A percentile compares a stretch with the other conserved stretches of the same genome.
These are phyloP conservation scores for Aelia acuminata DNA, from an alignment of 2,888 invertebrate species.

Conservation along the genomic window DNA sequence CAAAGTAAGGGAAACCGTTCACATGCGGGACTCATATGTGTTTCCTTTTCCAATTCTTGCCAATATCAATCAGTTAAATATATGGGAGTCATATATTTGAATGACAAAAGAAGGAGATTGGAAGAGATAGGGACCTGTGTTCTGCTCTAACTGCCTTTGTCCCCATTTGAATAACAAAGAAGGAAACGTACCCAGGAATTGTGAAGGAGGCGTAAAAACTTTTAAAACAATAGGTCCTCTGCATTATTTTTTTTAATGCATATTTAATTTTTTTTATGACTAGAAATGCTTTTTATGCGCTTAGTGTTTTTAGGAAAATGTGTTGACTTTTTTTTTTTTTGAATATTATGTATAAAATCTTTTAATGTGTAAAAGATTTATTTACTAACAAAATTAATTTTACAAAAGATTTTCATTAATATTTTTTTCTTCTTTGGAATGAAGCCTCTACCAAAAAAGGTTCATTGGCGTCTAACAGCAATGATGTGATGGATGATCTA, in stretches of 20 bases:
- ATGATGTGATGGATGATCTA: too few species aligned
- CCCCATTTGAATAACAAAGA: conserved; percentile 37
- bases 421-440: too few species aligned
- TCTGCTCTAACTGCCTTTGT: background rate
- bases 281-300: too few species aligned
- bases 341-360: too few species aligned
- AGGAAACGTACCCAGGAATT: background rate
- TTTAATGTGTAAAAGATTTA: too few species aligned
- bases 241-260: background rate
- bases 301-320: too few species aligned
- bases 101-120: conserved; percentile 44
- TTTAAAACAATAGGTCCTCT: background rate
- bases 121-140: conserved; percentile 18
- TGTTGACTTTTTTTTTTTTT: too few species aligned
- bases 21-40: background rate
- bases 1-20: background rate
- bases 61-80: conserved; percentile 44
- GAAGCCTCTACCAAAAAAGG: too few species aligned
- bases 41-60: conserved; percentile 25
- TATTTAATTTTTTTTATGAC: background rate
- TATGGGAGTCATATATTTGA: conserved; percentile 11
- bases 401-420: too few species aligned
- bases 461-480: too few species aligned
- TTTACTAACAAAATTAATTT: too few species aligned
- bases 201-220: background rate